These are phyloP conservation scores for Apodemus sylvaticus DNA, from an alignment of 2,113 vertebrate species.

Conservation along the genomic window DNA sequence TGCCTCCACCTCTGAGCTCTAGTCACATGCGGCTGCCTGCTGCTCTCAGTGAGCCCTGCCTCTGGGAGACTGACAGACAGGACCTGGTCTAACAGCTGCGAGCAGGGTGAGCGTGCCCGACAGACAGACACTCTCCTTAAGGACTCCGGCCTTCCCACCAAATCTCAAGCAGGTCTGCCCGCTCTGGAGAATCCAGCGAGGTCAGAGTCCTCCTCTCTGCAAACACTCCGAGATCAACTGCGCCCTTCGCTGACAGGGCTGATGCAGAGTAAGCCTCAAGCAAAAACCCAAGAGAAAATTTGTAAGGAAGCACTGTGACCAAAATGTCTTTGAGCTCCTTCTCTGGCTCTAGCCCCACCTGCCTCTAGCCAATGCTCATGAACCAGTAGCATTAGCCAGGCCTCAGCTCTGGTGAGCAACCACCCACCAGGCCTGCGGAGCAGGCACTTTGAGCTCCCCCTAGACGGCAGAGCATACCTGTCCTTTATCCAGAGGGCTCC, in stretches of 20 bases:
- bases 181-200: neutral
- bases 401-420: neutral
- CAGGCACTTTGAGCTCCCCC: neutral
- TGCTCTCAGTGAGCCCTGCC: neutral
- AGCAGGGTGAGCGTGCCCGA: neutral
- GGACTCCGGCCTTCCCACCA: neutral
- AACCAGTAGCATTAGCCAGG: neutral
- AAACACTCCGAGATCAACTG: neutral
- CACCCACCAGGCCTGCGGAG: neutral
- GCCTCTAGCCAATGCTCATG: neutral
- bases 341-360: neutral
- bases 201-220: neutral
- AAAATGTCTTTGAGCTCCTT: neutral
- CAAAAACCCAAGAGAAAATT: neutral
- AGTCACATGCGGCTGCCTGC: fast-evolving
- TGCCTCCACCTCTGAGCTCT: neutral
- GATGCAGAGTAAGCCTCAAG: neutral
- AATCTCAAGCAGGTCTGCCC: neutral
- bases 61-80: neutral
- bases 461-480: neutral
- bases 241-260: neutral
- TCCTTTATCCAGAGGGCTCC: neutral
- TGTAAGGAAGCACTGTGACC: neutral
- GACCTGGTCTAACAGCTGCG: neutral
- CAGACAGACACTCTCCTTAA: neutral